These are phyloP conservation scores for Luperina testacea DNA, from an alignment of 2,888 invertebrate genomes.

Conservation along the genomic window DNA sequence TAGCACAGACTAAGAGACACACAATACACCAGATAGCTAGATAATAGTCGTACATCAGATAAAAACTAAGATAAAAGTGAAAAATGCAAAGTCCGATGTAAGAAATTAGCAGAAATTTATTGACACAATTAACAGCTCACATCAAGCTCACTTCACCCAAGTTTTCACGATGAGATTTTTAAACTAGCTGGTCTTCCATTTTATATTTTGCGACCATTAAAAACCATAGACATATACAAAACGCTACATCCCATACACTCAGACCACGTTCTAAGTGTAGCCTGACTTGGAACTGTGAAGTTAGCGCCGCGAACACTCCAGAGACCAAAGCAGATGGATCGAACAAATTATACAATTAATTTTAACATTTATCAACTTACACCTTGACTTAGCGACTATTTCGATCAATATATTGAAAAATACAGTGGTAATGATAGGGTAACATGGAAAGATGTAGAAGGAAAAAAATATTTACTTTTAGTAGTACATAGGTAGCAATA, in stretches of 20 bases:
- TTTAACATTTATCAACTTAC: conserved; percentile 70
- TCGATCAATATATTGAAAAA: conserved; percentile 14
- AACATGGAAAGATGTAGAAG: background rate
- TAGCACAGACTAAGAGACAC: no score
- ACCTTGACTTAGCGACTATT: conserved; percentile 50
- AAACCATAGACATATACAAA: background rate
- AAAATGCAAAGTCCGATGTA: no score
- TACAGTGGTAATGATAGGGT: background rate
- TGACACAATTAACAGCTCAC: no score
- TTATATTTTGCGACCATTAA: background rate
- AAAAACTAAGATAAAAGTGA: no score
- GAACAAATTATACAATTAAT: conserved; percentile 80
- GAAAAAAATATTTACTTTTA: no score
- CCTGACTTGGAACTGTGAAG: conserved; percentile 77
- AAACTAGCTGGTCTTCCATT: background rate
- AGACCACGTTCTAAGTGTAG: conserved; percentile 48
- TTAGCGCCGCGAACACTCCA: conserved; percentile 75
- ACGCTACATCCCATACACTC: conserved; percentile 36
- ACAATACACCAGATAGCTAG: no score
- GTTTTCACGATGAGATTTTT: background rate
- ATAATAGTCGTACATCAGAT: no score
- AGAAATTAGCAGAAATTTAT: no score
- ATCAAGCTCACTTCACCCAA: background rate
- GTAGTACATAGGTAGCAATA: no score
- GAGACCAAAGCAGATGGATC: conserved; percentile 80